Base-by-base conservation (phyloP, 2,888 invertebrate genomes). In the Quadriops clusia region DNA sequence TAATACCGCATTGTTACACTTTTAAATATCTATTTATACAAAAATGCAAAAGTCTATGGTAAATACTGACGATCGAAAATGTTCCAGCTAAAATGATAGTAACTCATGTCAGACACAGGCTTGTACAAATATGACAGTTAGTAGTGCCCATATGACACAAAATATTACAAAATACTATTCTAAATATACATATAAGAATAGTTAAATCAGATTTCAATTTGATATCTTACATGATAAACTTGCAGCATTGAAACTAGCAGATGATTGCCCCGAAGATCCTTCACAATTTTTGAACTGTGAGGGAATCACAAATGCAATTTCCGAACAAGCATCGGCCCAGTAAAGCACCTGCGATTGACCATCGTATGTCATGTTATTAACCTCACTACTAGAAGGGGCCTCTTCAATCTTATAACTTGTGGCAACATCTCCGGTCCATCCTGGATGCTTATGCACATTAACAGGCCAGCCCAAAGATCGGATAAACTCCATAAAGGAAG, bases 241-340 rank as follows among this genome's bases (percentile, higher is more conserved):
- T 25, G 41, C 38, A 2, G 53, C 45, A 36, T 53, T 53, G 30
- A 32, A 52, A 52, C 28, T 41, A n/a, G n/a, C n/a, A n/a, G 24
- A 43, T 10, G 40, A 32, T 22, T 39, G 43, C 25, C 50, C 52
- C 4, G 36, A 13, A 11, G 40, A 39, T 21, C 34, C 35, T 15
- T 53, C 50, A 9, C 30, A 28, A 7, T 45, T 42, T 43, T 58
- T 59, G 4, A 53, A 39, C 26, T 58, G 54, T 2, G 72, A 69
- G 1, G 97, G 95, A 30, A 95, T 85, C 10, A 97, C 77, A 63
- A 97, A 94, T 2, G 94, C 91, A 31, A 97, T 77, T 66, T 98
- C 97, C 3, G 87, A 83, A 27, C 80, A 81, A 0, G 89, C 84
- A 60, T 95, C 94, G 2, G 93, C 85, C 94, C 94, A 95, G 60